Evolutionary conservation across 2,113 vertebrate genomes (phyloP).

Genomic region (Motacilla alba): DNA sequence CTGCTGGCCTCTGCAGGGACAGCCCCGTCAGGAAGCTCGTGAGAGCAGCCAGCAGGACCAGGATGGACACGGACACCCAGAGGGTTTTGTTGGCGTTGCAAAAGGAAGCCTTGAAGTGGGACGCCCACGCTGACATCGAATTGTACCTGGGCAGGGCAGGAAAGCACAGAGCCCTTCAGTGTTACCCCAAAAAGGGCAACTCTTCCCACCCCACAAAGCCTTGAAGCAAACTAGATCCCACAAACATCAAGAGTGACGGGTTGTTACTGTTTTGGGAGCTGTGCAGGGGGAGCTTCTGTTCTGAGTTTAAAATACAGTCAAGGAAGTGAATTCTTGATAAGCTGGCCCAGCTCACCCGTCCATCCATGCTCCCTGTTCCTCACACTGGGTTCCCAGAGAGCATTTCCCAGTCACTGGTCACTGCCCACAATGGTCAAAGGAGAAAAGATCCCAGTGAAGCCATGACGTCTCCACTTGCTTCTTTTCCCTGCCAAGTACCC

Average conservation of each 20-base stretch:
- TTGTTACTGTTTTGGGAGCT: not conserved
- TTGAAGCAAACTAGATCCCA: not conserved
- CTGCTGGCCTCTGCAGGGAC: constrained; percentile 84
- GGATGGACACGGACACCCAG: constrained; percentile 77
- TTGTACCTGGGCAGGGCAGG: constrained; percentile 22
- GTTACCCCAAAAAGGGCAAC: not conserved
- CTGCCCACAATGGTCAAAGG: not conserved
- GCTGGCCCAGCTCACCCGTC: not conserved
- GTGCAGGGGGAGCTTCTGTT: not conserved
- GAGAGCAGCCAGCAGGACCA: constrained; percentile 82
- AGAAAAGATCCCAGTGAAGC: not conserved
- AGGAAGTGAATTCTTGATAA: not conserved
- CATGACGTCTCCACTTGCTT: accelerated
- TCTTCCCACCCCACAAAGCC: not conserved
- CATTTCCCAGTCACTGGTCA: not conserved
- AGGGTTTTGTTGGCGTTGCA: constrained; percentile 69
- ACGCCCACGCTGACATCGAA: constrained; percentile 9
- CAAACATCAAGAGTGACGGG: too few species aligned
- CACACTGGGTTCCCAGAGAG: not conserved
- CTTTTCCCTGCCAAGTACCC: accelerated
- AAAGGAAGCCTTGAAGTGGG: constrained; percentile 57
- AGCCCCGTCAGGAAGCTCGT: constrained; percentile 83
- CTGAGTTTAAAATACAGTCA: not conserved
- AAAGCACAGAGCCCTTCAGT: not conserved
- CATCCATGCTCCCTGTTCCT: not conserved